phyloP scores from a whole-genome alignment of 2,113 vertebrate genomes.

The Protobothrops mucrosquamatus region DNA sequence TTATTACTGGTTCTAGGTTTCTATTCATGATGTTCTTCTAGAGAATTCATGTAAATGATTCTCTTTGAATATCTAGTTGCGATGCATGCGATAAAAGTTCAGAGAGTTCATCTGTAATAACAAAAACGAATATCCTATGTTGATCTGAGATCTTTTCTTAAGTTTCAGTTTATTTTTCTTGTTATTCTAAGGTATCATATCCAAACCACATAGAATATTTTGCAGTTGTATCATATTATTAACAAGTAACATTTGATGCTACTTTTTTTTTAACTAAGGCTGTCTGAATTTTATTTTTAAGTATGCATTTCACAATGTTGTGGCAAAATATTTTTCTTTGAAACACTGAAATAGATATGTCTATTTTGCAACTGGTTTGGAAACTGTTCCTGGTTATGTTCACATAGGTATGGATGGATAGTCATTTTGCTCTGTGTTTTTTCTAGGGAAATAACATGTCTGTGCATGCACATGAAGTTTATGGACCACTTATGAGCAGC shows the following conservation, averaged over 20 bases:
- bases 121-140: constrained; percentile 49
- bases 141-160: constrained; percentile 45
- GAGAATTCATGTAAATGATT: neutral
- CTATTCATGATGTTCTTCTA: neutral
- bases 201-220: constrained; percentile 52
- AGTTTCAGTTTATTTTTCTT: constrained; percentile 51
- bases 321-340: neutral
- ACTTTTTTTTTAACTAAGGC: neutral
- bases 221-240: constrained; percentile 50
- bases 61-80: neutral
- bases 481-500: neutral
- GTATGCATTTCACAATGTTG: neutral
- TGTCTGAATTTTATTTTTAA: neutral
- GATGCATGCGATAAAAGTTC: constrained; percentile 25
- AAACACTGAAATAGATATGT: neutral
- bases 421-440: neutral
- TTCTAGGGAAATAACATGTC: neutral
- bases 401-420: neutral
- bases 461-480: neutral
- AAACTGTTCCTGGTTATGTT: neutral
- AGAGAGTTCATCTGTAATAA: constrained; percentile 41
- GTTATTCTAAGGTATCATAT: constrained; percentile 45
- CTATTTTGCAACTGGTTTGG: neutral
- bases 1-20: neutral
- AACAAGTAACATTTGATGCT: neutral